These are phyloP conservation scores for Turritopsis rubra DNA, from an alignment of 30 jellyfish, hydroid and myxozoan species.

Conservation along the genomic window DNA sequence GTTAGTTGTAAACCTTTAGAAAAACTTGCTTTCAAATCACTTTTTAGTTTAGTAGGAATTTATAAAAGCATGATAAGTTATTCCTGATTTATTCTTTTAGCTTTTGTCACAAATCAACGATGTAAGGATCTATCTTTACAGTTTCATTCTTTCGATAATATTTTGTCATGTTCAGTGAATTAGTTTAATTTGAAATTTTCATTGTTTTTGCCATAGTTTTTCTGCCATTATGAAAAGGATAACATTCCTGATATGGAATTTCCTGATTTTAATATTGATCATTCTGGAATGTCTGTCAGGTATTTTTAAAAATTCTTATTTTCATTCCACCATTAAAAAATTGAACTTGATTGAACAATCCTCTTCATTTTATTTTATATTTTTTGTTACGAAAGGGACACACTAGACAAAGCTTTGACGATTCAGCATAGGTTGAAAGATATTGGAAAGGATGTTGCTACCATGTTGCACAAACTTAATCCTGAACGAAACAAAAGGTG, in stretches of 20 bases:
- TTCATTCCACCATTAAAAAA: neutral
- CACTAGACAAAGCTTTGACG: neutral
- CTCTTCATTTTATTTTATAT: neutral
- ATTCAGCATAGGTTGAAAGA: neutral
- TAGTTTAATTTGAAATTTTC: too few relatives aligned
- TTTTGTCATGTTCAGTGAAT: too few relatives aligned
- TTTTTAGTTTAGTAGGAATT: too few relatives aligned
- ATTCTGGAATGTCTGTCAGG: slow-evolving; percentile 5
- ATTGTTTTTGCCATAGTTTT: neutral
- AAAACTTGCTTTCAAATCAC: too few relatives aligned
- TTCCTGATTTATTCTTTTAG: neutral
- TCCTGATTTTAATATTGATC: slow-evolving; percentile 17
- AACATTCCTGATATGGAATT: slow-evolving; percentile 6
- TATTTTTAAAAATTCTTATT: neutral
- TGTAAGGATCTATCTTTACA: neutral
- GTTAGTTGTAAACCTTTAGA: neutral
- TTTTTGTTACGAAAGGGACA: neutral
- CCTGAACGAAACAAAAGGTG: slow-evolving; percentile 8
- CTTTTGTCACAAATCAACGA: neutral
- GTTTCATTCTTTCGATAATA: too few relatives aligned
- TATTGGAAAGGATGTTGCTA: neutral
- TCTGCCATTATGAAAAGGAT: slow-evolving; percentile 6
- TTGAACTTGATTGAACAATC: too few relatives aligned
- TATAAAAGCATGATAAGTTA: neutral
- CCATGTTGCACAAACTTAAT: neutral